Percentiles rank a stretch among this genome's conserved stretches.
Evolutionary conservation across 2,888 invertebrate genomes (phyloP).

Genomic region (Leuctra nigra): DNA sequence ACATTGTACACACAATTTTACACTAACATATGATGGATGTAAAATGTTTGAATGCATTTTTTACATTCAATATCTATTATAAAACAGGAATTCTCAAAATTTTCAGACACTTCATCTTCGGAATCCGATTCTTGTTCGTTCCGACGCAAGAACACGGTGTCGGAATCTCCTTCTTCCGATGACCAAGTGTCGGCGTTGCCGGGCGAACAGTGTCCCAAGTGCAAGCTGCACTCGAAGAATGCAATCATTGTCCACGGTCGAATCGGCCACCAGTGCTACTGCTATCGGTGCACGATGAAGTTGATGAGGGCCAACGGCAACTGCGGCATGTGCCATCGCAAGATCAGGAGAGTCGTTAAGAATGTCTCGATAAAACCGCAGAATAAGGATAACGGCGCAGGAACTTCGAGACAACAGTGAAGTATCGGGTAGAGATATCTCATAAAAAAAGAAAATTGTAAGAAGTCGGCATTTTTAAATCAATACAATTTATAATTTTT

Average conservation of each 20-base stretch:
- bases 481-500: too few relatives aligned
- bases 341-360: neutral
- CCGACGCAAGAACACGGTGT: too few relatives aligned
- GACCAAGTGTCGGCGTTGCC: neutral
- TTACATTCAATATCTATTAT: too few relatives aligned
- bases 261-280: neutral
- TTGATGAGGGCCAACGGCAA: neutral
- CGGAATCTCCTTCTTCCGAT: neutral
- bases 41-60: too few relatives aligned
- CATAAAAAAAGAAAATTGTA: too few relatives aligned
- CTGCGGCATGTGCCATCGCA: neutral
- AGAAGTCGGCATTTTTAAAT: too few relatives aligned
- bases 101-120: neutral
- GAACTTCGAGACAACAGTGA: too few relatives aligned
- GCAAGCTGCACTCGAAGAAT: neutral
- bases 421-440: too few relatives aligned
- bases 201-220: neutral
- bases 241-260: constrained; percentile 1
- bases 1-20: too few relatives aligned
- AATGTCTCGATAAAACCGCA: neutral
- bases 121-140: neutral
- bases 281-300: constrained; percentile 3
- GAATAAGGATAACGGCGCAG: constrained; percentile 16
- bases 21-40: too few relatives aligned
- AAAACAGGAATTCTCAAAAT: too few relatives aligned